A percentile compares a stretch with the other conserved stretches of the same genome.
Conservation (phyloP, 2,113 vertebrate genomes). For the Pogonocichla stellata region DNA sequence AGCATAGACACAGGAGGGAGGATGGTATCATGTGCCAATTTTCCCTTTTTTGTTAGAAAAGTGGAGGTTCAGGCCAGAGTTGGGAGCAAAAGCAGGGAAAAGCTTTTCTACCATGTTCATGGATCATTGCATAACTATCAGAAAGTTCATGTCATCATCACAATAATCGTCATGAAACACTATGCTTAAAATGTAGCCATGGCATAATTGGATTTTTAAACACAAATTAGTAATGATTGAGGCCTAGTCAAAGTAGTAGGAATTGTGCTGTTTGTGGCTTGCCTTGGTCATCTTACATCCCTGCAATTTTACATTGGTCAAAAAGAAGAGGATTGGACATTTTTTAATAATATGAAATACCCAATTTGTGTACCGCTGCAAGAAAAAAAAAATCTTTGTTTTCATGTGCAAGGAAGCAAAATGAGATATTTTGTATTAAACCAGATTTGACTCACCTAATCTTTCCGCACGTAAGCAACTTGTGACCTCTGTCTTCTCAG, state of each 20-base stretch:
- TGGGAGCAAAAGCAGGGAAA: not conserved
- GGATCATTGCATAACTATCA: not conserved
- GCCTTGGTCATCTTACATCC: not conserved
- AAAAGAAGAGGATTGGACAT: not conserved
- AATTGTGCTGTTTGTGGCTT: not conserved
- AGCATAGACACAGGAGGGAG: rapidly evolving
- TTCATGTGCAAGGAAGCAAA: not conserved
- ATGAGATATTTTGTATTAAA: not conserved
- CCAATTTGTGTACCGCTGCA: not conserved
- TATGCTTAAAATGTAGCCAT: not conserved
- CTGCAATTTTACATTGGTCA: not conserved
- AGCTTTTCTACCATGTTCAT: not conserved
- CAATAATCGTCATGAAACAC: not conserved
- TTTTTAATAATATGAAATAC: not conserved
- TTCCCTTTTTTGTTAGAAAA: not conserved
- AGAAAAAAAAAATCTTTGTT: not conserved
- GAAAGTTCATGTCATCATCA: not conserved
- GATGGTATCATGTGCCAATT: not conserved
- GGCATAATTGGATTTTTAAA: not conserved
- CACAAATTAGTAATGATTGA: not conserved
- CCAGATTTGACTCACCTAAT: not conserved
- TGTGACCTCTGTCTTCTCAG: not conserved
- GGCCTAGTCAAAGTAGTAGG: not conserved
- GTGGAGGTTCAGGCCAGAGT: rapidly evolving
- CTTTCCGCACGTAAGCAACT: not conserved